Conservation (phyloP, 1,140 invertebrate genomes). For the Lycorma delicatula region DNA sequence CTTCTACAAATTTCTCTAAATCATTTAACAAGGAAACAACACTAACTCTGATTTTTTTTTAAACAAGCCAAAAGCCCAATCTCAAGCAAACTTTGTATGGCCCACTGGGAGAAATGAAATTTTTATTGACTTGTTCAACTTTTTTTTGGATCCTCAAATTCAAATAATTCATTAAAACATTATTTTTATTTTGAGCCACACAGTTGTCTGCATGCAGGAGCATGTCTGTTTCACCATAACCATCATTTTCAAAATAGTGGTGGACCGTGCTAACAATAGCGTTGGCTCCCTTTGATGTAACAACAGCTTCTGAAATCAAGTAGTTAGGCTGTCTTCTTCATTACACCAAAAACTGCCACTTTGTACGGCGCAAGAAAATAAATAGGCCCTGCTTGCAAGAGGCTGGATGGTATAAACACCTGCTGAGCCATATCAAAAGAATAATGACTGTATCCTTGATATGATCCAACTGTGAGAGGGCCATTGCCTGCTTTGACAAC, state of each 20-base stretch:
- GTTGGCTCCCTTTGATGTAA: conserved; percentile 8
- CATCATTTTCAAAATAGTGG: conserved; percentile 9
- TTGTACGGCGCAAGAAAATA: conserved; percentile 20
- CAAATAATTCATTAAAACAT: conserved; percentile 8
- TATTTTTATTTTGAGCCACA: too few species aligned
- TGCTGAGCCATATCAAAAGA: conserved; percentile 19
- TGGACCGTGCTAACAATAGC: conserved; percentile 13
- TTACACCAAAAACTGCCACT: conserved; percentile 19
- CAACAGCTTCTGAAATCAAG: conserved; percentile 8
- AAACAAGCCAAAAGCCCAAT: background rate
- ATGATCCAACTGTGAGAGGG: background rate
- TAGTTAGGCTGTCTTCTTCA: conserved; percentile 18
- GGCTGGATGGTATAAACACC: conserved; percentile 13
- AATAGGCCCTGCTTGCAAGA: conserved; percentile 18
- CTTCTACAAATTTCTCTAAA: background rate
- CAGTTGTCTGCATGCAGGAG: conserved; percentile 14
- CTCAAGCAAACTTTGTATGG: background rate
- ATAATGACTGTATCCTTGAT: conserved; percentile 11
- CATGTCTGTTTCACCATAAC: background rate
- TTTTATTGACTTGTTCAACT: background rate
- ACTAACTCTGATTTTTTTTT: background rate
- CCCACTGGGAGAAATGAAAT: background rate
- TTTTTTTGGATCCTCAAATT: conserved; percentile 1
- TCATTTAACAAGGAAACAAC: background rate
- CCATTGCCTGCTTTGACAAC: background rate